Base-by-base conservation (phyloP, 2,888 invertebrate species). In the Frankliniella intonsa region DNA sequence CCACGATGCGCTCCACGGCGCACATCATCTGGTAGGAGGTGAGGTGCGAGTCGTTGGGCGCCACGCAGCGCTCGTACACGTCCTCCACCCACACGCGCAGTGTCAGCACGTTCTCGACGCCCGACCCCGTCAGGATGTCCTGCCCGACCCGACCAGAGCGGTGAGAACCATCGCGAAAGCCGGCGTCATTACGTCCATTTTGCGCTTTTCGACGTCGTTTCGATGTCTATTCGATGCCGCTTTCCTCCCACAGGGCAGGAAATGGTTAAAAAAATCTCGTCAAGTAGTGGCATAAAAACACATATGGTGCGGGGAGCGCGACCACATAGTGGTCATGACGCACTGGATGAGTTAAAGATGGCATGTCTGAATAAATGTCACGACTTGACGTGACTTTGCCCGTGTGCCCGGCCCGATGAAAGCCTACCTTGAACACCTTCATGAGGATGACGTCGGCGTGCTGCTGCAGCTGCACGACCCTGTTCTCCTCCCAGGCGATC, bases 81-180 rank as follows among this genome's bases (percentile, higher is more conserved):
- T 92, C 92, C 86, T 93, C 91, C 82, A 93, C 89, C 86, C 91
- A 91, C 11, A 91, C 88, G 83, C 89, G 87, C 65, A 93, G 86
- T 86, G 91, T 90, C 38, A 93, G 87, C 55, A 91, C 90, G 14
- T 91, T 90, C 62, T 89, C 88, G 17, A 90, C 89, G 8, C 25
- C 69, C 25, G 25, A 12, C 7, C 69, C 69, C 69, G 69, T 22
- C 69, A 76, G 25, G 69, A 76, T 76, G 11, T 76, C 69, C 69
- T 76, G 69, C 69, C 1, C 62, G 55, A 19, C 10, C 55, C 65
- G n/a, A n/a, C n/a, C 65, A n/a, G n/a, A 22, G 69, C 0, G 69
- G 55, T 55, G 55, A 17, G 10, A n/a, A 55, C 55, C 14, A 55
- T 7, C n/a, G 55, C 3, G 55, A 55, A 8, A 55, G 55, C 55